Evolutionary conservation across 2,113 vertebrate species (phyloP).

Genomic region (Penelope pileata): DNA sequence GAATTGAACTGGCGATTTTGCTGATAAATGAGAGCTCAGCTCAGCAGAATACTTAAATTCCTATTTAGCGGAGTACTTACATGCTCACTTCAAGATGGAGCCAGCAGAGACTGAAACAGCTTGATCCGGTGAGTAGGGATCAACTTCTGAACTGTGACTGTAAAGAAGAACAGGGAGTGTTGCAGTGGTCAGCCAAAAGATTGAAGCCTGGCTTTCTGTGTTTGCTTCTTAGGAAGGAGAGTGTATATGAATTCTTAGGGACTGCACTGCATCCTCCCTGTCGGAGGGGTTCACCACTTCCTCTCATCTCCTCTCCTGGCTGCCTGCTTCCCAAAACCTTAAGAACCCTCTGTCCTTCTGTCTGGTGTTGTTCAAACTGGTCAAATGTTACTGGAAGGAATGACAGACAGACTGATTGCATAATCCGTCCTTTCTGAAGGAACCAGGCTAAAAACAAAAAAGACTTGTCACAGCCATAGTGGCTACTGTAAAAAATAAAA

Average conservation of each 20-base stretch:
- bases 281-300: not conserved
- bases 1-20: not conserved
- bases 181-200: not conserved
- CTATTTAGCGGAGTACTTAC: not conserved
- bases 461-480: not conserved
- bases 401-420: not conserved
- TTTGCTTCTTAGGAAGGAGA: not conserved
- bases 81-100: not conserved
- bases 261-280: not conserved
- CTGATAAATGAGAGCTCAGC: not conserved
- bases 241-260: fast-evolving
- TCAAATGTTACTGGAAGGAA: not conserved
- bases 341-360: not conserved
- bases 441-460: not conserved
- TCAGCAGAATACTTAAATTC: not conserved
- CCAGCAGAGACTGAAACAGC: not conserved
- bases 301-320: not conserved
- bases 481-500: not conserved
- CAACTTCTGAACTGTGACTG: not conserved
- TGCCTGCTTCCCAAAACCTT: not conserved
- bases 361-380: not conserved
- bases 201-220: not conserved
- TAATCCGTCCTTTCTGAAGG: not conserved
- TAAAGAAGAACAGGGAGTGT: not conserved
- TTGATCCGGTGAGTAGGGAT: not conserved